Evolutionary conservation across 2,113 vertebrate genomes (phyloP).

Genomic region (Empidonax alnorum): DNA sequence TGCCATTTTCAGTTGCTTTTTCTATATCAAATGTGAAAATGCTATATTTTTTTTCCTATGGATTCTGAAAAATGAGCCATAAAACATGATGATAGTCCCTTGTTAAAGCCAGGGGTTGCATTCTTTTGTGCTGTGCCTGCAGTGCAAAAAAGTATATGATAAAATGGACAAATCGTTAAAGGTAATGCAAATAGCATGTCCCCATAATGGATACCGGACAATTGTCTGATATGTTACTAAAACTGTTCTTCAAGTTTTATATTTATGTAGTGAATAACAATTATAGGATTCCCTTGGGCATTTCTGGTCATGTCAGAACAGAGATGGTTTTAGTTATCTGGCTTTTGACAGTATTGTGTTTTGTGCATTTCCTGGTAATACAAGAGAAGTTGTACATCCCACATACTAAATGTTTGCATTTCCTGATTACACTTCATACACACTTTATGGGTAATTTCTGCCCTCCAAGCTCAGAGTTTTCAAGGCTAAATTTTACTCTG

Average conservation of each 20-base stretch:
- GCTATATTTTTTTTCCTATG: background rate
- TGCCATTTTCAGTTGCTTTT: background rate
- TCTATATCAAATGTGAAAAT: background rate
- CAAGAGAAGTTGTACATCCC: background rate
- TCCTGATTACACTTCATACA: background rate
- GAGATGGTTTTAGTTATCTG: background rate
- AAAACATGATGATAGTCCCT: background rate
- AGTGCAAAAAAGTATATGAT: background rate
- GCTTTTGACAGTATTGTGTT: background rate
- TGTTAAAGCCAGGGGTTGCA: background rate
- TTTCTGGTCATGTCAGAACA: background rate
- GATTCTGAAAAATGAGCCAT: background rate
- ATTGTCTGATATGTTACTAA: background rate
- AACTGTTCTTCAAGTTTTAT: background rate
- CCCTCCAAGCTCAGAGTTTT: background rate
- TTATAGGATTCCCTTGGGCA: background rate
- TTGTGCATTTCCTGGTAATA: fast-evolving
- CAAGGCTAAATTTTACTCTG: background rate
- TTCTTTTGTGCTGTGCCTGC: background rate
- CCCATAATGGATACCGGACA: background rate
- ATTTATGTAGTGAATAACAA: background rate
- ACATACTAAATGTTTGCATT: background rate
- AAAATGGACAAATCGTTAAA: background rate
- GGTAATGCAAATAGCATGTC: background rate
- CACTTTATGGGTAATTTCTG: background rate